Base-by-base conservation (phyloP, 1,140 invertebrate species). In the Cotesia glomerata region DNA sequence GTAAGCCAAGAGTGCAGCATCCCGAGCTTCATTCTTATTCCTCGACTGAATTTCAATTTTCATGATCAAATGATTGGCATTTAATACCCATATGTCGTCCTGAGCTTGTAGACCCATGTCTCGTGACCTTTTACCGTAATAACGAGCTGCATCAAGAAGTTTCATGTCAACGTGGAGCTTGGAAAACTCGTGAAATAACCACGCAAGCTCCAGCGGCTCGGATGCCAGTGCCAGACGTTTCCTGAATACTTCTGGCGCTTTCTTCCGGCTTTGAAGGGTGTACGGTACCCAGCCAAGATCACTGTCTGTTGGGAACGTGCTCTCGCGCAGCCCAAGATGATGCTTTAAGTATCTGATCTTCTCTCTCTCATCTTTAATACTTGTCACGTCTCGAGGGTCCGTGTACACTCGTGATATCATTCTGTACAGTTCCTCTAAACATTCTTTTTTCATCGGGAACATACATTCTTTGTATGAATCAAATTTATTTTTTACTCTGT, bases 111-210 rank as follows among this genome's bases (percentile, higher is more conserved):
- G 5, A 16, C 77, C 75, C 34, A 72, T 39, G 18, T 83, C 82
- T 0, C 73, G 75, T 0, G 78, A 76, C 62, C 81, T 84, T 51
- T 84, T 85, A 1, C 74, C 77, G 56, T 82, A 85, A 34, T 80
- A 85, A 71, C 84, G 78, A 0, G 82, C 83, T 3, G 83, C 26
- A 7, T 85, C 83, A 69, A 75, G 78, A 26, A 80, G 76, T 13
- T 26, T 54, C 5, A 76, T 78, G n/a, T 81, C 72, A n/a, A 81
- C 69, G 32, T 81, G 73, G 32, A 80, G 72, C 34, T 81, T 83
- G 45, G 71, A 74, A 5, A 85, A 75, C 52, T 85, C 84, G 62
- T 85, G 84, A 69, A 79, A 80, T 0, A 85, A 26, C 83, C 83
- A 85, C 2, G 80, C 72, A 0, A 83, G 75, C 63, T 85, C 83